Conservation (phyloP, 2,888 invertebrate species). For the Trachelus iudaicus region DNA sequence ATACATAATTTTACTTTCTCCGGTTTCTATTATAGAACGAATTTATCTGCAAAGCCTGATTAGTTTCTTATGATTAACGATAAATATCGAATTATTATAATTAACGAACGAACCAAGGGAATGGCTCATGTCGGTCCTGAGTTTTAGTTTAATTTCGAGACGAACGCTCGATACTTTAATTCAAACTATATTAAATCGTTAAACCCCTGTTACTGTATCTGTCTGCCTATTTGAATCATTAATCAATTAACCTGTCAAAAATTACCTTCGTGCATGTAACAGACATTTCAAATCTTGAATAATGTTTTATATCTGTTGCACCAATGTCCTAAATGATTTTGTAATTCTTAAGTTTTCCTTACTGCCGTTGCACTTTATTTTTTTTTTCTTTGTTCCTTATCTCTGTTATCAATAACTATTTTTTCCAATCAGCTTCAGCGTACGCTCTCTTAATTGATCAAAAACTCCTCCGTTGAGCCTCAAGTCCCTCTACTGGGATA, state of each 20-base stretch:
- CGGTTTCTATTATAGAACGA: conserved; percentile 29
- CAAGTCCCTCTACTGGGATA: conserved; percentile 3
- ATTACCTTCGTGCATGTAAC: too few relatives aligned
- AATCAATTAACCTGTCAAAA: not conserved
- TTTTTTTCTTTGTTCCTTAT: too few relatives aligned
- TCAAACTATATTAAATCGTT: too few relatives aligned
- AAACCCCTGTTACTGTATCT: not conserved
- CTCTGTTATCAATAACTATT: not conserved
- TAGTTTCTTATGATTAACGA: conserved; percentile 47
- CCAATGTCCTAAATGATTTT: too few relatives aligned
- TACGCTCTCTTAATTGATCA: not conserved
- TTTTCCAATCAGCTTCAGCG: not conserved
- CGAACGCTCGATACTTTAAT: conserved; percentile 29
- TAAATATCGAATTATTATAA: conserved; percentile 42
- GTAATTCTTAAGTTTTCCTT: too few relatives aligned
- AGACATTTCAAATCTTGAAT: too few relatives aligned
- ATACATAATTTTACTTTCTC: conserved; percentile 35
- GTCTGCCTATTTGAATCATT: not conserved
- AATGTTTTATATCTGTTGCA: too few relatives aligned
- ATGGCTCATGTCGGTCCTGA: conserved; percentile 40
- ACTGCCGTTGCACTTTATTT: too few relatives aligned
- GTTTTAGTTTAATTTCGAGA: conserved; percentile 24
- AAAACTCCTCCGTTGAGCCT: not conserved
- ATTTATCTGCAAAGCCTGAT: conserved; percentile 43
- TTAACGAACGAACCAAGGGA: conserved; percentile 41